Conservation (phyloP, 2,113 vertebrate species). For the Gila orcuttii region DNA sequence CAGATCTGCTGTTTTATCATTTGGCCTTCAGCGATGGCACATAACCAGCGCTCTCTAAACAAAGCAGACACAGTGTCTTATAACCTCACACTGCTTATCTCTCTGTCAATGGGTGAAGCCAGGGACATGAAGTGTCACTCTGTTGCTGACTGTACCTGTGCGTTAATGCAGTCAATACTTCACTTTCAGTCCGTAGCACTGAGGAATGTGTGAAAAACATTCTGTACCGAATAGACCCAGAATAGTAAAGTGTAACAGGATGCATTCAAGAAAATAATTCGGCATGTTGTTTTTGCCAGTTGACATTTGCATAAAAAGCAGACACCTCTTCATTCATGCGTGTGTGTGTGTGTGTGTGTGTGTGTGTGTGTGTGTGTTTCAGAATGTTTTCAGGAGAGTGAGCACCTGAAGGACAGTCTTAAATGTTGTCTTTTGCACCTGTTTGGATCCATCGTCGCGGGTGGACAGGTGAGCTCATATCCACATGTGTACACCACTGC, state of each 20-base stretch:
- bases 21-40: slow-evolving; percentile 47
- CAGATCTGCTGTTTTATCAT: slow-evolving; percentile 61
- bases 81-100: not conserved
- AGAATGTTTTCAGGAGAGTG: slow-evolving; percentile 99
- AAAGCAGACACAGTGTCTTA: slow-evolving; percentile 54
- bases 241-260: not conserved
- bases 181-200: no score
- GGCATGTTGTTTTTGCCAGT: not conserved
- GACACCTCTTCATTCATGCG: not conserved
- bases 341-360: slow-evolving; percentile 28
- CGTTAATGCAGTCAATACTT: not conserved
- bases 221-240: not conserved
- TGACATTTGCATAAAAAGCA: slow-evolving; percentile 51
- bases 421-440: slow-evolving; percentile 96
- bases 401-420: slow-evolving; percentile 96
- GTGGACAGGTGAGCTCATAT: slow-evolving; percentile 85
- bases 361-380: slow-evolving; percentile 51
- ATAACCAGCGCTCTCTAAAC: slow-evolving; percentile 55
- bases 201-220: not conserved
- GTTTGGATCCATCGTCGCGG: slow-evolving; percentile 94
- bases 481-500: not conserved
- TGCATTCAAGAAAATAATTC: not conserved
- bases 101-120: not conserved
- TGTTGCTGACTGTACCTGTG: slow-evolving; percentile 5
- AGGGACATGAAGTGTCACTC: not conserved